Percentiles rank a stretch among this genome's conserved stretches.
These are phyloP conservation scores for Arizona elegans DNA, from an alignment of 2,113 vertebrate species.

Conservation along the genomic window DNA sequence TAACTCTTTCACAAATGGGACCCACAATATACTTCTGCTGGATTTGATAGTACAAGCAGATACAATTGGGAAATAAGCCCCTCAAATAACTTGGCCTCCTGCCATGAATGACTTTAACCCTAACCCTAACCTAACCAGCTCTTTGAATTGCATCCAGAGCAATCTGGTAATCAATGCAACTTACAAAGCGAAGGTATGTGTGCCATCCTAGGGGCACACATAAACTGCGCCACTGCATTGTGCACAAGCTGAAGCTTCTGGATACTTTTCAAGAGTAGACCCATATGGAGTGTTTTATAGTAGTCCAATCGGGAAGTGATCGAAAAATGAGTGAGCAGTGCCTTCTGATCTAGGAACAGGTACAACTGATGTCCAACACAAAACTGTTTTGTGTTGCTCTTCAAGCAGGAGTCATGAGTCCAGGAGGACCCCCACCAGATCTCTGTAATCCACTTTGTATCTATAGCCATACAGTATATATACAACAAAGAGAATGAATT, in stretches of 20 bases:
- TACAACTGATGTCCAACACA: not conserved
- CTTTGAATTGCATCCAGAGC: not conserved
- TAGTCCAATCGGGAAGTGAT: not conserved
- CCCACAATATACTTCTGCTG: no score
- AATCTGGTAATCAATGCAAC: not conserved
- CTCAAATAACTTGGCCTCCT: no score
- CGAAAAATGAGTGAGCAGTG: not conserved
- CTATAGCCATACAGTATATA: not conserved
- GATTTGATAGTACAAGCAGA: no score
- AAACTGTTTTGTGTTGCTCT: not conserved
- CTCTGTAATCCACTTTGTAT: not conserved
- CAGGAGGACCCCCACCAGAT: not conserved
- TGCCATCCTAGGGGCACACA: not conserved
- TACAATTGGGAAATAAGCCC: no score
- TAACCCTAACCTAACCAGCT: not conserved
- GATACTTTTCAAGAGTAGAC: not conserved
- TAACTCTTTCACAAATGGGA: no score
- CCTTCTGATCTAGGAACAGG: not conserved
- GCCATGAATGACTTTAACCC: not conserved
- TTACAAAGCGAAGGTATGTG: not conserved
- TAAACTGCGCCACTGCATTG: not conserved
- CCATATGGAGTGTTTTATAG: not conserved
- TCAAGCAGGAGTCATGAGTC: not conserved
- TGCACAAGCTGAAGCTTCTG: not conserved
- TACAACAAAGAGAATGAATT: not conserved